phyloP scores from a whole-genome alignment of 2,888 invertebrate genomes.

The Gastracanthus pulcherrimus region DNA sequence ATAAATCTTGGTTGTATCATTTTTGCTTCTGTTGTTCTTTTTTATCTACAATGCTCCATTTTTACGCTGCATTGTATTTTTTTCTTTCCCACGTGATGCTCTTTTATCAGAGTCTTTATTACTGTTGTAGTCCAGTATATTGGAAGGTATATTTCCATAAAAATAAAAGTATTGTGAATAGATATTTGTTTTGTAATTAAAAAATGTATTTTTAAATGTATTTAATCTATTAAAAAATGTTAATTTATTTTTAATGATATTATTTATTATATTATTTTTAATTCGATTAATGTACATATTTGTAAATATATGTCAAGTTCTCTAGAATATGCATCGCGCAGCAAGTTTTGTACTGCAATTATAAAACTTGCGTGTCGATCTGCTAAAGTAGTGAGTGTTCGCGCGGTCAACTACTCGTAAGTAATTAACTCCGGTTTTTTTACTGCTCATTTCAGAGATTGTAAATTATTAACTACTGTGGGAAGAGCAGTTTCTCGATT shows the following conservation, averaged over 20 bases:
- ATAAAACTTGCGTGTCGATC: not conserved
- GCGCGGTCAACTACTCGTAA: not conserved
- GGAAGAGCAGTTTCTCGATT: not conserved
- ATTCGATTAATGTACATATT: not conserved
- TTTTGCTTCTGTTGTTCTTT: not conserved
- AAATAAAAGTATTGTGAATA: not conserved
- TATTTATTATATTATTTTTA: not conserved
- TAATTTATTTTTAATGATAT: not conserved
- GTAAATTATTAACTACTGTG: not conserved
- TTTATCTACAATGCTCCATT: conserved; percentile 15
- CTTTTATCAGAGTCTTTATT: not conserved
- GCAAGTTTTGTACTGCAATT: not conserved
- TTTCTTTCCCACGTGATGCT: not conserved
- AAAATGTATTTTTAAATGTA: not conserved
- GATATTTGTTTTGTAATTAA: not conserved
- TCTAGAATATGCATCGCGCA: not conserved
- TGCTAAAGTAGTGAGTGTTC: conserved; percentile 15
- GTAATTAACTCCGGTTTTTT: conserved; percentile 12
- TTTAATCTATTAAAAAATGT: not conserved
- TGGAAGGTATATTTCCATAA: not conserved
- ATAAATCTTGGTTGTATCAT: not conserved
- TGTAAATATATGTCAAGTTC: not conserved
- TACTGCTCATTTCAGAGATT: conserved; percentile 2
- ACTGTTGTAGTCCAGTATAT: not conserved
- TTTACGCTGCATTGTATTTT: not conserved